phyloP scores from a whole-genome alignment of 1,140 invertebrate genomes.

The Proctacanthus coquilletti region DNA sequence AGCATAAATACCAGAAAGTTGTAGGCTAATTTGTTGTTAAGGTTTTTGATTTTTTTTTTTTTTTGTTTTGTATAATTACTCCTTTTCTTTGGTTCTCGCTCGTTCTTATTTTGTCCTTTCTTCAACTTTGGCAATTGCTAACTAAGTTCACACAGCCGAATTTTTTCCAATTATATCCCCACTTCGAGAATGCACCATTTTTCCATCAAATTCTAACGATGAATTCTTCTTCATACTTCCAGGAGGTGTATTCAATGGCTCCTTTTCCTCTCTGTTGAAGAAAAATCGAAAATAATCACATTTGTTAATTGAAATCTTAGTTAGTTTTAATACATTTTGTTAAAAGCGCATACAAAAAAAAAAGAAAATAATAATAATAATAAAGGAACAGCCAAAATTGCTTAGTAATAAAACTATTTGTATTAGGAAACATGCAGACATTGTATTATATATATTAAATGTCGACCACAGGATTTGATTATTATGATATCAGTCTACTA shows the following conservation, averaged over 20 bases:
- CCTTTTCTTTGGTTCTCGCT: background rate
- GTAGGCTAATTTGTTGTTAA: too few relatives aligned
- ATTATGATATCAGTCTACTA: too few relatives aligned
- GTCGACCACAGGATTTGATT: too few relatives aligned
- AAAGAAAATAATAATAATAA: too few relatives aligned
- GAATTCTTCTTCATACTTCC: slow-evolving; percentile 54
- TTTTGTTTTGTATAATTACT: slow-evolving; percentile 1
- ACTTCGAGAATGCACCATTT: slow-evolving; percentile 59
- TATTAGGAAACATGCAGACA: too few relatives aligned
- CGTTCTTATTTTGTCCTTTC: background rate
- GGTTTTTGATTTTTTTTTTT: background rate
- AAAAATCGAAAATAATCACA: slow-evolving; percentile 6
- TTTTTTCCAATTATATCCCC: slow-evolving; percentile 69
- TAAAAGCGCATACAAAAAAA: too few relatives aligned
- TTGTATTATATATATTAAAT: too few relatives aligned
- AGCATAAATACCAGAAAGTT: too few relatives aligned
- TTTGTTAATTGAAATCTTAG: too few relatives aligned
- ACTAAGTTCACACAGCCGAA: slow-evolving; percentile 54
- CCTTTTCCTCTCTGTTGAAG: slow-evolving; percentile 58
- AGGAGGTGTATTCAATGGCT: slow-evolving; percentile 52
- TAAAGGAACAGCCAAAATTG: too few relatives aligned
- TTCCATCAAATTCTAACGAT: slow-evolving; percentile 63
- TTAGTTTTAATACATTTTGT: too few relatives aligned
- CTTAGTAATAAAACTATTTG: too few relatives aligned
- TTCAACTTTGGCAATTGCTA: background rate